Evolutionary conservation across 1,140 invertebrate species (phyloP).

Genomic region (Carcinoscorpius rotundicauda): DNA sequence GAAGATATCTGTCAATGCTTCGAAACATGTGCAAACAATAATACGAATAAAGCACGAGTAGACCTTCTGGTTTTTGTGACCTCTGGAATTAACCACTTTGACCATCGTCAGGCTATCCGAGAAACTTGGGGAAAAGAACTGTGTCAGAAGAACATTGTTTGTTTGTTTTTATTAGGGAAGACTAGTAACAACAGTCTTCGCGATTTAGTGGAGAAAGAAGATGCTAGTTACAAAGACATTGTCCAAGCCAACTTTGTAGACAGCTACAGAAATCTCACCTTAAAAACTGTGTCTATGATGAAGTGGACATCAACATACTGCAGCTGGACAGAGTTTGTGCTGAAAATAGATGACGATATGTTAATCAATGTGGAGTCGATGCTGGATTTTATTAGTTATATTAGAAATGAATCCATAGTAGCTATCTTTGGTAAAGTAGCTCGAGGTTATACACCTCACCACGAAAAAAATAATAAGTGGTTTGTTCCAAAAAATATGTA

Average conservation of each 20-base stretch:
- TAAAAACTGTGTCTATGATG: slow-evolving; percentile 11
- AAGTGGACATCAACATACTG: slow-evolving; percentile 54
- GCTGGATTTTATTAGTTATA: too few relatives aligned
- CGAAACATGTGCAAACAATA: too few relatives aligned
- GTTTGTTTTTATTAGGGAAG: slow-evolving; percentile 7
- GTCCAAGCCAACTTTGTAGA: slow-evolving; percentile 15
- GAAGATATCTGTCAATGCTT: too few relatives aligned
- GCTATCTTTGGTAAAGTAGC: slow-evolving; percentile 57
- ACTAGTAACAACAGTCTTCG: background rate
- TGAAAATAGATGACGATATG: slow-evolving; percentile 24
- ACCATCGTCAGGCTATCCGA: slow-evolving; percentile 25
- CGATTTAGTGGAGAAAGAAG: slow-evolving; percentile 6
- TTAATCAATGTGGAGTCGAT: slow-evolving; percentile 21
- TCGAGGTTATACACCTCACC: slow-evolving; percentile 68
- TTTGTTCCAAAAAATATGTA: slow-evolving; percentile 23
- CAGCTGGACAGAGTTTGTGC: background rate
- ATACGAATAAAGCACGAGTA: too few relatives aligned
- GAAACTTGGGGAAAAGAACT: slow-evolving; percentile 47
- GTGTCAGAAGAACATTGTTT: slow-evolving; percentile 7
- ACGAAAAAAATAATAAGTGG: slow-evolving; percentile 51
- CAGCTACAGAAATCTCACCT: slow-evolving; percentile 13
- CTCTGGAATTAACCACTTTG: too few relatives aligned
- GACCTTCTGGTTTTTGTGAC: too few relatives aligned
- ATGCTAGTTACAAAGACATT: slow-evolving; percentile 27
- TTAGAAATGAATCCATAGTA: slow-evolving; percentile 9